phyloP scores from a whole-genome alignment of 2,797 vertebrate species.

The Phrynocephalus guinanensis region DNA sequence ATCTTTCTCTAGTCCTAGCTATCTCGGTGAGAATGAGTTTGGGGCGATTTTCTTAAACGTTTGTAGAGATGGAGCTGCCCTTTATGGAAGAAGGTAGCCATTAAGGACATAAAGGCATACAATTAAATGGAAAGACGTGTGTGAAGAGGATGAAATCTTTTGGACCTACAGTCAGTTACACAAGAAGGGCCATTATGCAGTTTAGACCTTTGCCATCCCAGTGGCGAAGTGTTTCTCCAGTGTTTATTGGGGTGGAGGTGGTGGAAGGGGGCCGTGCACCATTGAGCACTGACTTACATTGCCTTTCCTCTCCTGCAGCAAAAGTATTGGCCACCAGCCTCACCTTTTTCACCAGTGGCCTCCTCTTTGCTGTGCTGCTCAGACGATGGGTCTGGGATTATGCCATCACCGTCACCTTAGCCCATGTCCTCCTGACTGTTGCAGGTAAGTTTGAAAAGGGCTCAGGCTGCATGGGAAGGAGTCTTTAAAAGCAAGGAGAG shows the following conservation, averaged over 20 bases:
- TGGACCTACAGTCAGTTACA: not conserved
- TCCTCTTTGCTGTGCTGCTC: conserved; percentile 81
- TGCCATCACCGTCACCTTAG: conserved; percentile 77
- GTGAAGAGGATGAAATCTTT: not conserved
- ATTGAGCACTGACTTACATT: not conserved
- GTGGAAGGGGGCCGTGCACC: no score
- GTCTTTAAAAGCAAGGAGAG: not conserved
- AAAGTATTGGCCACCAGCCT: conserved; percentile 82
- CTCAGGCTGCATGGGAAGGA: not conserved
- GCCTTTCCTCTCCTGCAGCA: conserved; percentile 59
- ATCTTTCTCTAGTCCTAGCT: conserved; percentile 78
- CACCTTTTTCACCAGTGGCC: conserved; percentile 81
- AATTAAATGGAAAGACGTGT: not conserved
- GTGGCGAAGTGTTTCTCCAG: not conserved
- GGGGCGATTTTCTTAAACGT: not conserved
- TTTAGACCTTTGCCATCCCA: not conserved
- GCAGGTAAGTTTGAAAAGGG: conserved; percentile 67
- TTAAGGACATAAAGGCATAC: not conserved
- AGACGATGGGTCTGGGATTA: conserved; percentile 82
- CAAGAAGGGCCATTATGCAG: not conserved
- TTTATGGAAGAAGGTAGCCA: not conserved
- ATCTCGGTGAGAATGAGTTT: conserved; percentile 73
- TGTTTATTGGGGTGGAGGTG: not conserved
- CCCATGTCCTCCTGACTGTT: conserved; percentile 78
- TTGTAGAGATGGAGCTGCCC: not conserved